Base-by-base conservation (phyloP, 2,113 vertebrate species). In the Pseudolaguvia tuberculata region DNA sequence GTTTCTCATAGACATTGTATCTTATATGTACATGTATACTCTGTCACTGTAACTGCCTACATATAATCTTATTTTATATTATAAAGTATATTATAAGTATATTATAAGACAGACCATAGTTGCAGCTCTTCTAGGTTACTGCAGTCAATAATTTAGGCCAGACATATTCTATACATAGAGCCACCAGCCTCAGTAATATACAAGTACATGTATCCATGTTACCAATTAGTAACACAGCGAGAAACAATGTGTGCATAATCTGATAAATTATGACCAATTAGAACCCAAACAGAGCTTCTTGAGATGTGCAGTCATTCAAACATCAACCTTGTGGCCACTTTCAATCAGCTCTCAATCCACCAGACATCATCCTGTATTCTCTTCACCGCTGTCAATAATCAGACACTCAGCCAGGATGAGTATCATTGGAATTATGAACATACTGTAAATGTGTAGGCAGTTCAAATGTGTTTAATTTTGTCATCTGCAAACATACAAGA, bases 121-220 rank as follows among this genome's bases (percentile, higher is more conserved):
- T n/a, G n/a, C n/a, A n/a, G n/a, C n/a, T n/a, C n/a, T n/a, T n/a
- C n/a, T 61, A 78, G 70, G 81, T 77, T 83, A 79, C 77, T 79
- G 79, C 53, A 74, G 75, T 90, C 79, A 88, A 88, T 89, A 87
- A 90, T 90, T 88, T 75, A 90, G 73, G 12, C 48, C 77, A 72
- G 61, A 73, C 65, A 66, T 71, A 78, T 83, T 62, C 57, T 84
- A 85, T 82, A 81, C 83, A 84, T 81, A 84, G 80, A 70, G 75
- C 75, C 55, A 70, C 17, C 75, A 50, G 57, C 69, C 84, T 89
- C 80, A 86, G 89, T 89, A 83, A 86, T 89, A 86, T 76, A 90
- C 78, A 72, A 42, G 14, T 42, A 77, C 72, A 73, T 70, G 77
- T 48, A 75, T n/a, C 47, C 48, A 70, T 78, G 79, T 83, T 83